phyloP scores from a whole-genome alignment of 1,140 invertebrate species.

The Berghia stephanieae region DNA sequence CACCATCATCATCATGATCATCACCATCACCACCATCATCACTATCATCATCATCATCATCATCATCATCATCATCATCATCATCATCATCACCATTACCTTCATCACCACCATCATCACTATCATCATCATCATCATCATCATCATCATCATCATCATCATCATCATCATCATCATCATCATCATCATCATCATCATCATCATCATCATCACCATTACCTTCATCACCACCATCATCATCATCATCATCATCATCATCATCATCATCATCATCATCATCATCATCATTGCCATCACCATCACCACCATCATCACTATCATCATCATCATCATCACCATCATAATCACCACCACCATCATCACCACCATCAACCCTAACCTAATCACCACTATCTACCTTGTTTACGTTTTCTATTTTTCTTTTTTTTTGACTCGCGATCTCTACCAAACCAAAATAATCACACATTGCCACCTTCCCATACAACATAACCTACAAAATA shows the following conservation, averaged over 20 bases:
- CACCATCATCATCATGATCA: too few species aligned
- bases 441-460: not conserved
- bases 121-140: constrained; percentile 4
- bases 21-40: constrained; percentile 5
- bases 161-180: constrained; percentile 1
- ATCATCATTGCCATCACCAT: not conserved
- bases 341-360: too few species aligned
- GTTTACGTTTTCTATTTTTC: not conserved
- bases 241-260: constrained; percentile 7
- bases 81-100: too few species aligned
- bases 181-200: constrained; percentile 7
- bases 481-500: too few species aligned
- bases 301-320: constrained; percentile 5
- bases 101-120: constrained; percentile 5
- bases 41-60: constrained; percentile 4
- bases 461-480: too few species aligned
- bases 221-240: constrained; percentile 8
- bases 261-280: not conserved
- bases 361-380: not conserved
- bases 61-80: constrained; percentile 3
- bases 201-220: constrained; percentile 6
- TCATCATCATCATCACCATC: too few species aligned
- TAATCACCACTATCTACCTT: not conserved
- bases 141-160: constrained; percentile 7
- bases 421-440: not conserved